Evolutionary conservation across 2,797 vertebrate genomes (phyloP).

Genomic region (Mycteria americana): DNA sequence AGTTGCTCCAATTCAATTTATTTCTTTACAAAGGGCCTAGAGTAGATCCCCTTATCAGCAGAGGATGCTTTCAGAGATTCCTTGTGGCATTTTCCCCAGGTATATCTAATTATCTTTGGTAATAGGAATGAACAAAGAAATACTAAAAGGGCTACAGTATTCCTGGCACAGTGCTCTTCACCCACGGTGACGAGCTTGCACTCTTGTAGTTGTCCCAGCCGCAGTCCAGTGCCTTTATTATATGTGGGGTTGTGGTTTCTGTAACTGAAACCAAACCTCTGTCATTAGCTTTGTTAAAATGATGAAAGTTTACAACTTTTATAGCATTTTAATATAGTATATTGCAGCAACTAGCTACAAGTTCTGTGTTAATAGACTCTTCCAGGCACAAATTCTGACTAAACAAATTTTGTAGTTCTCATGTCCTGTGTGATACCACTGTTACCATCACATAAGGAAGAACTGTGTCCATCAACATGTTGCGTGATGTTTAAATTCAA

Average conservation of each 20-base stretch:
- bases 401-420: background rate
- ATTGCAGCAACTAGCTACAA: background rate
- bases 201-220: background rate
- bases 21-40: background rate
- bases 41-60: conserved; percentile 8
- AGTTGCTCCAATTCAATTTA: conserved; percentile 1
- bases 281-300: background rate
- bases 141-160: background rate
- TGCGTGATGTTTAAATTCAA: background rate
- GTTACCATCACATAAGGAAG: background rate
- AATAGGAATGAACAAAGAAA: background rate
- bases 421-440: background rate
- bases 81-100: background rate
- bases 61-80: conserved; percentile 1
- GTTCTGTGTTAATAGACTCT: background rate
- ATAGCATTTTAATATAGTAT: background rate
- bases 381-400: background rate
- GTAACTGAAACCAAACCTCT: background rate
- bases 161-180: background rate
- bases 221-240: background rate
- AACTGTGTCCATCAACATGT: background rate
- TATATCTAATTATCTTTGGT: background rate
- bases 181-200: background rate
- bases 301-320: background rate
- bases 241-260: background rate